Percentiles rank a stretch among this genome's conserved stretches.
Evolutionary conservation across 2,797 vertebrate species (phyloP).

Genomic region (Nothura maculosa): DNA sequence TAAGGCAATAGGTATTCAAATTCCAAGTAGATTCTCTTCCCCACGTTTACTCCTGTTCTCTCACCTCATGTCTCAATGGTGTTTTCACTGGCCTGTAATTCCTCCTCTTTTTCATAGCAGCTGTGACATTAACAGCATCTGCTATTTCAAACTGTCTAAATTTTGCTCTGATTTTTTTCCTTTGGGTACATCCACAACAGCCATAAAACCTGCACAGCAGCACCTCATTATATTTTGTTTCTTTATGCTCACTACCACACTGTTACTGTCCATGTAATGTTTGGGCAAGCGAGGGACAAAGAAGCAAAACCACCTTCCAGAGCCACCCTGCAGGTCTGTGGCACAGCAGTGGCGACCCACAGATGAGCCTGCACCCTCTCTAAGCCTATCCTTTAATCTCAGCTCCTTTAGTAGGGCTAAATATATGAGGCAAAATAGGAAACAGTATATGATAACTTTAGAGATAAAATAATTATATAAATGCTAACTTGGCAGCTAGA

Average conservation of each 20-base stretch:
- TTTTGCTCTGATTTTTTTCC: background rate
- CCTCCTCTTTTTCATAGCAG: background rate
- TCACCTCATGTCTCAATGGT: background rate
- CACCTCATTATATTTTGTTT: background rate
- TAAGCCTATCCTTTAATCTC: background rate
- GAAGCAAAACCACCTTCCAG: background rate
- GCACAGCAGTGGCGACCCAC: background rate
- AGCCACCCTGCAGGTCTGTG: background rate
- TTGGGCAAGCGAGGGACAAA: background rate
- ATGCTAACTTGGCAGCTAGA: background rate
- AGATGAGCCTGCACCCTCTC: background rate
- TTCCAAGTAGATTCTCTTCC: background rate
- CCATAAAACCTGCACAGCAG: background rate
- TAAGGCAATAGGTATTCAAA: background rate
- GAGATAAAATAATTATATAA: background rate
- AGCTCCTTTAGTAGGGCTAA: background rate
- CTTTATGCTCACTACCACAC: background rate
- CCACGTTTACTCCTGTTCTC: background rate
- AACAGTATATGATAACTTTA: background rate
- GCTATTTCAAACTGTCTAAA: background rate
- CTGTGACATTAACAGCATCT: background rate
- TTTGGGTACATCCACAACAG: background rate
- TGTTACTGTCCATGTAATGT: background rate
- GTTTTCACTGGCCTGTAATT: background rate
- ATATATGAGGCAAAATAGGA: background rate